Percentiles rank a stretch among this genome's conserved stretches.
These are phyloP conservation scores for Anguilla pacifica DNA, from an alignment of 2,797 vertebrate species.

Conservation along the genomic window DNA sequence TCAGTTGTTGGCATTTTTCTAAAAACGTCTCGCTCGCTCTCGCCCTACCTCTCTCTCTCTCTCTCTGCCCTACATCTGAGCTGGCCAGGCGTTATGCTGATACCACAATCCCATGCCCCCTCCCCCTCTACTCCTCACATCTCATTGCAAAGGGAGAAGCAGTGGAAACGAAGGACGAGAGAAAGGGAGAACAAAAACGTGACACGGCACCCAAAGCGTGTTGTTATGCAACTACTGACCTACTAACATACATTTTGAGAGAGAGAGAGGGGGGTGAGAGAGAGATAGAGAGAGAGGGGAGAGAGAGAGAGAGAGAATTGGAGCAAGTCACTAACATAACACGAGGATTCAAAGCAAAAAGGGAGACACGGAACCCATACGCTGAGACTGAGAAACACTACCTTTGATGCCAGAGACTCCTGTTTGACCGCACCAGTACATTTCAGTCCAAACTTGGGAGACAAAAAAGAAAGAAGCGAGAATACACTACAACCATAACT, in stretches of 20 bases:
- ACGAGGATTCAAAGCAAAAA: constrained; percentile 32
- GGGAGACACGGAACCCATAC: constrained; percentile 28
- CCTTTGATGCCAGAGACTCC: background rate
- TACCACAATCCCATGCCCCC: constrained; percentile 19
- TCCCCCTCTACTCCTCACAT: background rate
- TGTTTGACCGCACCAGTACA: constrained; percentile 10
- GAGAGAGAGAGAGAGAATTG: constrained; percentile 40
- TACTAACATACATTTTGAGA: constrained; percentile 82
- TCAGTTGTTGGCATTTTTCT: constrained; percentile 16
- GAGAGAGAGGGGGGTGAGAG: constrained; percentile 44
- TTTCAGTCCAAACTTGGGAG: constrained; percentile 25
- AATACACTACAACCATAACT: background rate
- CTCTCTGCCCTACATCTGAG: constrained; percentile 18
- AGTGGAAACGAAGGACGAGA: constrained; percentile 5
- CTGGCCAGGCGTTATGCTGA: constrained; percentile 2
- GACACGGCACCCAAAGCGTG: constrained; percentile 67
- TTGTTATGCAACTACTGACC: constrained; percentile 85
- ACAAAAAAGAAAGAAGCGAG: constrained; percentile 23
- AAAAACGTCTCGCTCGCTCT: constrained; percentile 11
- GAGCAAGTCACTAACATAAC: constrained; percentile 42
- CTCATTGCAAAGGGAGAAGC: background rate
- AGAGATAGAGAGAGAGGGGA: constrained; percentile 58
- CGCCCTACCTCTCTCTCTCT: background rate
- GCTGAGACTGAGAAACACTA: constrained; percentile 12
- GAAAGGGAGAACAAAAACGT: constrained; percentile 29